Base-by-base conservation (phyloP, 1,140 invertebrate genomes). In the Phymastichus coffea region DNA sequence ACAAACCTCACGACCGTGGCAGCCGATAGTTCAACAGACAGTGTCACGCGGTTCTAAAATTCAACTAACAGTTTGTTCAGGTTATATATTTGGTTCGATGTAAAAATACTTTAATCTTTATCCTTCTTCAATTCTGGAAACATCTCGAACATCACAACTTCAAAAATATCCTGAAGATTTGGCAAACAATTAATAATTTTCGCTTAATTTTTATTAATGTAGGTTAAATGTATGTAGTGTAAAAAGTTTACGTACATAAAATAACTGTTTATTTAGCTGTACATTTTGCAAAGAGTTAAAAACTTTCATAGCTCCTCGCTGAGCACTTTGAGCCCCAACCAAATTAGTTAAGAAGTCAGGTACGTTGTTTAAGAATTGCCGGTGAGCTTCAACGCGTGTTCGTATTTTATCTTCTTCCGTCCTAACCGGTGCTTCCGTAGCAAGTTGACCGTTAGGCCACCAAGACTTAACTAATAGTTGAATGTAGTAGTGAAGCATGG, bases 401-500 rank as follows among this genome's bases (percentile, higher is more conserved):
- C 83, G 81, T 38, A 84, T 78, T 80, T 90, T 91, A 67, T 92
- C 86, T 63, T 89, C 83, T 25, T 88, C 83, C 12, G 85, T 87
- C 57, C 87, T 66, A 38, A 51, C 4, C 3, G 48, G 19, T 1
- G 63, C 80, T 22, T 82, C 80, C 3, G 82, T 80, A 1, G 85
- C 84, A 1, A 92, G 74, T 20, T 87, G 82, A 9, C 91, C 92
- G 52, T 91, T 87, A 3, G 91, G 91, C 93, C 93, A 95, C 84
- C 93, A 91, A 1, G 90, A 90, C 72, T 94, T 93, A 38, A 88
- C 85, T 59, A 94, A 85, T 15, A 89, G 80, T 61, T 90, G 87
- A 35, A 92, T 87, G 72, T 95, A 95, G 74, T 92, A 93, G 67
- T 94, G 87, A 56, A 95, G 75, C 91, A 94, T 95, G 48, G 91